A percentile compares a stretch with the other conserved stretches of the same genome.
phyloP scores from a whole-genome alignment of 2,888 invertebrate species.

The Tromatobia lineatoria region DNA sequence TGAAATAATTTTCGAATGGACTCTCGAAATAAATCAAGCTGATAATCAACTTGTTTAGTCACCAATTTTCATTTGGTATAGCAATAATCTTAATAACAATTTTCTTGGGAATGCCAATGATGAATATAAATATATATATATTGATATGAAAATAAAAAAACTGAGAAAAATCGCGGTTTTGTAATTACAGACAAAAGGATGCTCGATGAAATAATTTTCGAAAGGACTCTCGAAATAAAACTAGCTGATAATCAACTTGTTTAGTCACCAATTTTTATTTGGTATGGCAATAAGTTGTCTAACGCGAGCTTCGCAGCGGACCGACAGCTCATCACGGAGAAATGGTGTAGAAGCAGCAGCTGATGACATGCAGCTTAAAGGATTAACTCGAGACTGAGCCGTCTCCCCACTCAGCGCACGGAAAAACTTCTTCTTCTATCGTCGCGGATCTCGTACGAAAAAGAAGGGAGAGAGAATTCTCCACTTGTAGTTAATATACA shows the following conservation, averaged over 20 bases:
- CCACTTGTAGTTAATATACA: too few species aligned
- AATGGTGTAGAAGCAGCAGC: not conserved
- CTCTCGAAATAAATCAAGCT: not conserved
- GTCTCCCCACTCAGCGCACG: not conserved
- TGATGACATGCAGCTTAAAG: constrained; percentile 18
- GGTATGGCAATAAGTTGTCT: not conserved
- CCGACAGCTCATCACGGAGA: not conserved
- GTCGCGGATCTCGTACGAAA: too few species aligned
- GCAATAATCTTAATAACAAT: too few species aligned
- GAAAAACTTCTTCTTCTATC: not conserved
- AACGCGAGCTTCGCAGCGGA: not conserved
- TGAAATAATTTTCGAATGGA: not conserved
- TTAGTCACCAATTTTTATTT: not conserved
- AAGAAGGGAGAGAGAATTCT: too few species aligned
- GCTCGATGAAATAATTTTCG: not conserved
- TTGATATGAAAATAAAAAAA: not conserved
- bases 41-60: not conserved
- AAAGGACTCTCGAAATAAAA: not conserved
- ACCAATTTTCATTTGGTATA: not conserved
- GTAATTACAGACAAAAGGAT: not conserved
- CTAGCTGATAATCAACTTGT: not conserved
- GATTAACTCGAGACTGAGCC: constrained; percentile 3
- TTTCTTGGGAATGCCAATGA: too few species aligned
- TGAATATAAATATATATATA: not conserved
- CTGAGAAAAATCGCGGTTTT: not conserved